Base-by-base conservation (phyloP, 2,797 vertebrate genomes). In the Anolis apletophallus region DNA sequence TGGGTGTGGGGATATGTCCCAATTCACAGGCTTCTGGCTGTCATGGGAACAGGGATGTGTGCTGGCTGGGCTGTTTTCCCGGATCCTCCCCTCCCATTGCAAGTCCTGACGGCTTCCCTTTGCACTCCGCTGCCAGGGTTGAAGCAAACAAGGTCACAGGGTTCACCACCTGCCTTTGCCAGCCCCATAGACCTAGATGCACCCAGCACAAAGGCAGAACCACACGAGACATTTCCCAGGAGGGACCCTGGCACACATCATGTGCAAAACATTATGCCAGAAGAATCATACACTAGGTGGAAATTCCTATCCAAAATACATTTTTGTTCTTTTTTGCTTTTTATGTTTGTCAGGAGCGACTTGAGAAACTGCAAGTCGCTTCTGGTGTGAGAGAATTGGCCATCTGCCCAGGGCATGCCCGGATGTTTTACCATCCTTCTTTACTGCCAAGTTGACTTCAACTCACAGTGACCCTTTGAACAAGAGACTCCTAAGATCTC, bases 1-100 rank as follows among this genome's bases (percentile, higher is more conserved):
- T 84, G 87, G 83, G 87, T 88, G 87, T 84, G 87, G 78, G 78
- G 87, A 88, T 80, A 78, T 88, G 82, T 88, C 83, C 87, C 79
- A 85, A 80, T 84, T 88, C 79, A 46, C 75, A 21, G 78, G 71
- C 83, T 80, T 81, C 77, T 88, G 69, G 87, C 83, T 84, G 83
- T 80, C 81, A 87, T 84, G 86, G 81, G 86, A 87, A 87, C 86
- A 11, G 75, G 76, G 55, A 84, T 67, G 32, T 84, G 32, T 84
- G 80, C 55, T 73, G 55, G 54, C 76, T 64, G 59, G 76, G 68
- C 76, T 80, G 75, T 67, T 87, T 69, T 84, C 75, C 36, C 10
- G 67, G 55, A 36, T 73, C 86, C 80, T 73, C 86, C 80, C 81
- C 86, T 87, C 86, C 86, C 86, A 84, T 40, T 79, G 81, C 86